Evolutionary conservation across 2,797 vertebrate genomes (phyloP), one percentile per base, ranked within the genome.

Genomic region (Lycodopsis pacificus): DNA sequence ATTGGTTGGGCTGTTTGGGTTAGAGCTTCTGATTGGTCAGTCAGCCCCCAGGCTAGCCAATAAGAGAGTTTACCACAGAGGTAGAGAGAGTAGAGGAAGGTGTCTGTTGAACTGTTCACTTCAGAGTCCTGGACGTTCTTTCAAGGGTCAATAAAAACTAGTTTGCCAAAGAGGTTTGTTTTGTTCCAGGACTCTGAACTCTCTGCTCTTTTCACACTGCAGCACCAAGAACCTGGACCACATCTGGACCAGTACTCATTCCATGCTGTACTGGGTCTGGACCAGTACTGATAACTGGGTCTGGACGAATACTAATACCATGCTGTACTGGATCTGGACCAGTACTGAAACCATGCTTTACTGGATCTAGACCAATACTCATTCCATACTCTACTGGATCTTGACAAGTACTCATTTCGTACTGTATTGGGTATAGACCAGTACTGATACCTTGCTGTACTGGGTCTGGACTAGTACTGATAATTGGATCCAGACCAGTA

Each of bases 1-100:
- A 91, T 88, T 89, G 88, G 89, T 90, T 81, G 88, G 83, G 87
- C 88, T 91, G 82, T 90, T 86, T 89, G 82, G 66, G 67, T 77
- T 70, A 88, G 91, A 87, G 89, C 46, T 82, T 89, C 77, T 84
- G 85, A 92, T 91, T 91, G 86, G 87, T 89, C 87, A 89, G 89
- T 88, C 76, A 92, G 89, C 77, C 74, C 57, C 73, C 65, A 91
- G 87, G 86, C 83, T 64, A 93, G 91, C 92, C 88, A 92, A 91
- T 90, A 80, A 89, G 87, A 91, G 25, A 57, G 49, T 11, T 22
- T 22, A 20, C 3, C n/a, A 57, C 83, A 91, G 85, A 85, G 84
- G 19, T 81, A 92, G 88, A 81, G 46, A 92, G 83, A 1, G 74
- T 86, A 91, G 77, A 42, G 56, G 64, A 82, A 80, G 81, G 34